phyloP scores from a whole-genome alignment of 2,797 vertebrate species.

The Chelidonichthys spinosus region DNA sequence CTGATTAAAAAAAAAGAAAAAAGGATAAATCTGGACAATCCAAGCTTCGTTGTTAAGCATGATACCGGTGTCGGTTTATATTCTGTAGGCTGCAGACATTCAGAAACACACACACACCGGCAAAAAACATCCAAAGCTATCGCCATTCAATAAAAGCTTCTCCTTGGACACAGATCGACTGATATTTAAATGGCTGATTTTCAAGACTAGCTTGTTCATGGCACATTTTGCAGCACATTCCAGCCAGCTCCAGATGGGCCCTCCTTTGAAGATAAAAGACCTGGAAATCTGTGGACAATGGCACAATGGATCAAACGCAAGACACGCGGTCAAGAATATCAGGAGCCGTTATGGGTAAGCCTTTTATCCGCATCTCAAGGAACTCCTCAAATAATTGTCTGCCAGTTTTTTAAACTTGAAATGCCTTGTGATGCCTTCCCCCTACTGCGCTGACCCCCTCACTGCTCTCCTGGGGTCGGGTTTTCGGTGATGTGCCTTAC shows the following conservation, averaged over 20 bases:
- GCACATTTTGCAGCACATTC: constrained; percentile 53
- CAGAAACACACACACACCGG: constrained; percentile 3
- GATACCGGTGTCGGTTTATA: neutral
- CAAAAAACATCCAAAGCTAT: constrained; percentile 8
- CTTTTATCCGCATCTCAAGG: constrained; percentile 79
- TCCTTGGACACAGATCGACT: constrained; percentile 1
- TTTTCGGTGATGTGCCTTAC: constrained; percentile 66
- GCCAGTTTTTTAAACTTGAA: constrained; percentile 60
- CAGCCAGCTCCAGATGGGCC: constrained; percentile 47
- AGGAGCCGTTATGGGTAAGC: constrained; percentile 75
- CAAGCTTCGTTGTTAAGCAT: neutral
- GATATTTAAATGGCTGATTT: constrained; percentile 37
- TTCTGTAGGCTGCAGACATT: neutral
- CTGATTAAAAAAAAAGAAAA: neutral
- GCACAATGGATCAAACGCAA: constrained; percentile 70
- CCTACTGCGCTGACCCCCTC: constrained; percentile 55
- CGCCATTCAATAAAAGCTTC: constrained; percentile 5
- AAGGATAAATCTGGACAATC: constrained; percentile 17
- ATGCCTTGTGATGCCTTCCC: constrained; percentile 46
- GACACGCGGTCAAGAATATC: constrained; percentile 78
- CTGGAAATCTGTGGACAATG: constrained; percentile 72
- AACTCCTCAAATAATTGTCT: constrained; percentile 77
- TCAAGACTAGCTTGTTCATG: constrained; percentile 45
- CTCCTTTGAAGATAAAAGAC: constrained; percentile 79
- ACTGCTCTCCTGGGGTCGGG: constrained; percentile 60